A percentile compares a stretch with the other conserved stretches of the same genome.
Conservation (phyloP, 2,113 vertebrate genomes). For the Indri indri region DNA sequence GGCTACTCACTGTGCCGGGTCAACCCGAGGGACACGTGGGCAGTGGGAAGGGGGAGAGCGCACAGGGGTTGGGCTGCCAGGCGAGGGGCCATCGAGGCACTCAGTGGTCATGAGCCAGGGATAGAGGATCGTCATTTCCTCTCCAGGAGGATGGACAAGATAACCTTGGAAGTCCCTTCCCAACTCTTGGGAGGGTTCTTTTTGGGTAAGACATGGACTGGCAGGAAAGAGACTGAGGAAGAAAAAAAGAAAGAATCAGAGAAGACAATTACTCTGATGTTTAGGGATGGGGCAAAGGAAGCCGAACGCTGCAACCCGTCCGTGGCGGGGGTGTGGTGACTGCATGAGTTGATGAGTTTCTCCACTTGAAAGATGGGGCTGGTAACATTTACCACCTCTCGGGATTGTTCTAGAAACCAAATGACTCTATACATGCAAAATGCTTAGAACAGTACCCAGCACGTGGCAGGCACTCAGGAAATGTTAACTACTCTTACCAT, state of each 20-base stretch:
- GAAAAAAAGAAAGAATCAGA: not conserved
- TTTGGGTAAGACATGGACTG: not conserved
- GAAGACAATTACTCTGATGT: not conserved
- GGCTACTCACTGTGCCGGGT: not conserved
- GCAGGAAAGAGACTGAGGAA: not conserved
- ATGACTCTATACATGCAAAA: not conserved
- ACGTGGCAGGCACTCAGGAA: not conserved
- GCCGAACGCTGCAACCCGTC: too few species aligned
- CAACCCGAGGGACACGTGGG: not conserved
- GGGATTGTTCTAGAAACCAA: not conserved
- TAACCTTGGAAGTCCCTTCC: not conserved
- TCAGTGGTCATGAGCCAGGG: fast-evolving
- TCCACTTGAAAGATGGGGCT: not conserved
- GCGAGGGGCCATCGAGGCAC: too few species aligned
- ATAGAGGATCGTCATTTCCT: not conserved
- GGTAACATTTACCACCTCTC: not conserved
- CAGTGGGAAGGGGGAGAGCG: fast-evolving
- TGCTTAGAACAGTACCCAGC: not conserved
- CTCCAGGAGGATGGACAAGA: not conserved
- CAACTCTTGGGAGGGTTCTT: not conserved
- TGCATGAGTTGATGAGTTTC: not conserved
- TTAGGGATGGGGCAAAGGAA: not conserved
- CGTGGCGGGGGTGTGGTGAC: not conserved
- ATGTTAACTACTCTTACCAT: not conserved
- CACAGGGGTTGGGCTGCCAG: not conserved